Evolutionary conservation across 2,888 invertebrate genomes (phyloP).

Genomic region (Endomychus coccineus): DNA sequence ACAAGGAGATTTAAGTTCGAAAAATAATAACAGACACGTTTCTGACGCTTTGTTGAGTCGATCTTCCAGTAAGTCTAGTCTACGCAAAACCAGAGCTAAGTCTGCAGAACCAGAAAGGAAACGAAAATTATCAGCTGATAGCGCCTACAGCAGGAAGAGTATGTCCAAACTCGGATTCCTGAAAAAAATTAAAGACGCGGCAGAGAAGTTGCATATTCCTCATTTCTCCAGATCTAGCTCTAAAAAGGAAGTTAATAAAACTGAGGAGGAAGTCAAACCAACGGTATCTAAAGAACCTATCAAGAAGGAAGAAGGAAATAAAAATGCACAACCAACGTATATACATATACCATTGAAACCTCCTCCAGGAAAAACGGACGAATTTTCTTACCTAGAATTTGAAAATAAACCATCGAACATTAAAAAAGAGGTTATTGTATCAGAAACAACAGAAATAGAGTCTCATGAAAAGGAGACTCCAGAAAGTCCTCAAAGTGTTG

Average conservation of each 20-base stretch:
- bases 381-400: constrained; percentile 39
- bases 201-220: constrained; percentile 34
- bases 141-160: constrained; percentile 35
- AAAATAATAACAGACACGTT: neutral
- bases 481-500: constrained; percentile 23
- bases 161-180: constrained; percentile 31
- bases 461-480: constrained; percentile 8
- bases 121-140: constrained; percentile 33
- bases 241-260: constrained; percentile 12
- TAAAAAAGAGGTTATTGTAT: constrained; percentile 10
- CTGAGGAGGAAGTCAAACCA: constrained; percentile 8
- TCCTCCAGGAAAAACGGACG: constrained; percentile 38
- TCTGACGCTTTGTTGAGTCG: constrained; percentile 4
- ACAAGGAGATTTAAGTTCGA: constrained; percentile 7
- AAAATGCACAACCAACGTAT: constrained; percentile 23
- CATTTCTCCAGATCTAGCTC: constrained; percentile 19
- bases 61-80: constrained; percentile 10
- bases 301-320: constrained; percentile 6
- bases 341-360: constrained; percentile 43
- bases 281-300: constrained; percentile 5
- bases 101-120: constrained; percentile 35
- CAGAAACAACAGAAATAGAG: constrained; percentile 4
- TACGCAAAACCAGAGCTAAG: constrained; percentile 26
- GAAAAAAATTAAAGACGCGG: constrained; percentile 35
- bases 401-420: constrained; percentile 23